Percentiles rank a stretch among this genome's conserved stretches.
phyloP scores from a whole-genome alignment of 1,140 invertebrate species.

The Carposina sasakii region DNA sequence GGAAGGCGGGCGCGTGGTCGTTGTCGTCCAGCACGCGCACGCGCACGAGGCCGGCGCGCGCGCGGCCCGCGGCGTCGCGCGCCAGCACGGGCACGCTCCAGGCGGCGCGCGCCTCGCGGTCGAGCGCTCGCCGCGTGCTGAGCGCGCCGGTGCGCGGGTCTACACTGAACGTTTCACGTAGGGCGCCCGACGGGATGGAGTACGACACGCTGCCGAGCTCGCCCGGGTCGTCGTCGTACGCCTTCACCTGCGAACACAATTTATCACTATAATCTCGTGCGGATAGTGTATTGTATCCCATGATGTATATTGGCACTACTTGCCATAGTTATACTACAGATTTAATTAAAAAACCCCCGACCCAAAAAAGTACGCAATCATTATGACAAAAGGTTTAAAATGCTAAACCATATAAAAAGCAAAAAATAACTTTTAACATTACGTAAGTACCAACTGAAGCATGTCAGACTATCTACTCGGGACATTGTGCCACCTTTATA shows the following conservation, averaged over 20 bases:
- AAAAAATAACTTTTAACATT: too few species aligned
- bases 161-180: slow-evolving; percentile 85
- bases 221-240: slow-evolving; percentile 86
- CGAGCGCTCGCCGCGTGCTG: slow-evolving; percentile 81
- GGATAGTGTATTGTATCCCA: neutral
- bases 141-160: slow-evolving; percentile 86
- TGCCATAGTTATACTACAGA: too few species aligned
- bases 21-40: slow-evolving; percentile 89
- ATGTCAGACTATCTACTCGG: too few species aligned
- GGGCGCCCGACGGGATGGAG: slow-evolving; percentile 84
- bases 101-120: slow-evolving; percentile 82
- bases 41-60: slow-evolving; percentile 84
- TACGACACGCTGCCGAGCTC: slow-evolving; percentile 87
- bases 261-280: neutral
- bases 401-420: too few species aligned
- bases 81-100: slow-evolving; percentile 89
- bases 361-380: too few species aligned
- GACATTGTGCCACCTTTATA: too few species aligned
- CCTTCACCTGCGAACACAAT: slow-evolving; percentile 74
- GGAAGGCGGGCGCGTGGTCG: slow-evolving; percentile 89
- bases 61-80: slow-evolving; percentile 87
- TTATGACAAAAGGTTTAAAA: too few species aligned
- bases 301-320: neutral
- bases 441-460: too few species aligned
- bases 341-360: too few species aligned